phyloP scores from a whole-genome alignment of 1,140 invertebrate genomes.

The Aphis gossypii region DNA sequence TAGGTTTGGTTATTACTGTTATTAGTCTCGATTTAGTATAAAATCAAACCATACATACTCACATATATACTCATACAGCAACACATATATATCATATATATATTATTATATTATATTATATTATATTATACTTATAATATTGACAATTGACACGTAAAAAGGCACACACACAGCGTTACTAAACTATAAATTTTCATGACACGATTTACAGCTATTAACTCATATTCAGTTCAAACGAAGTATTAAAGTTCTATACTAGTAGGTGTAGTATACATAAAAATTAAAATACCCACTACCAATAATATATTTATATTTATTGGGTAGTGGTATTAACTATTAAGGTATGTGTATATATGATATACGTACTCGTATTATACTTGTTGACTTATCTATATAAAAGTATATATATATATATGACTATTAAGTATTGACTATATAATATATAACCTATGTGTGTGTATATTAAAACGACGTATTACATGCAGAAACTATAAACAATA shows the following conservation, averaged over 20 bases:
- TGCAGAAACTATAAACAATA: no score
- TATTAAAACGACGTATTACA: no score
- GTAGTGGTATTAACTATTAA: neutral
- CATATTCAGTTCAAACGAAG: neutral
- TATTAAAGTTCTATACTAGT: neutral
- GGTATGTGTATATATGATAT: no score
- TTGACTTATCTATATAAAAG: no score
- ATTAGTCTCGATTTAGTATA: constrained; percentile 39
- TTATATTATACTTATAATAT: no score
- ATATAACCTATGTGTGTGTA: no score
- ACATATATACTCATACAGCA: neutral
- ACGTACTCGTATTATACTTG: no score
- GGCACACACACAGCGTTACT: no score
- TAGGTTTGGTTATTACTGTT: constrained; percentile 33
- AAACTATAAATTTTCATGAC: neutral
- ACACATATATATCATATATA: neutral
- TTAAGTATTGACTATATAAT: no score
- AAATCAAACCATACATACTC: neutral
- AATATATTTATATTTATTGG: neutral
- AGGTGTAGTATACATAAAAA: neutral
- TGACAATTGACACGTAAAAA: no score
- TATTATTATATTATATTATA: no score
- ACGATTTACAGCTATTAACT: neutral
- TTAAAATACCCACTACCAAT: neutral
- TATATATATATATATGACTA: no score